Conservation (phyloP, 1,140 invertebrate species). For the Pseudomyrmex flavicornis region DNA sequence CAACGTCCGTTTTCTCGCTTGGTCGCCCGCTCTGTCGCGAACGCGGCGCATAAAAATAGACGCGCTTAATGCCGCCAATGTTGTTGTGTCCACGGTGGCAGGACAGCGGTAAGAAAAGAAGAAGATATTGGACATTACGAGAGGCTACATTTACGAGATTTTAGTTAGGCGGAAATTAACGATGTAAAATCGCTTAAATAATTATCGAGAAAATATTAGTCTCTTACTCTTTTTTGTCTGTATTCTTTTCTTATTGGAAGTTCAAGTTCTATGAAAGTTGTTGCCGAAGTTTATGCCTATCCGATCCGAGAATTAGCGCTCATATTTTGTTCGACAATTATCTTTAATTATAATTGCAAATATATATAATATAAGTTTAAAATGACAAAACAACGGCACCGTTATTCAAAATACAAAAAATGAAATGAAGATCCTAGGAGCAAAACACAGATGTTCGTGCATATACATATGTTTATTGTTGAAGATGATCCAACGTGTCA, state of each 20-base stretch:
- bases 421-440: no score
- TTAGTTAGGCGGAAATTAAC: constrained; percentile 41
- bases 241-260: no score
- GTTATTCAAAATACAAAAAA: no score
- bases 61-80: constrained; percentile 39
- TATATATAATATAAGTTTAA: not conserved
- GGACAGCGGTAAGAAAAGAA: not conserved
- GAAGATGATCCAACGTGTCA: no score
- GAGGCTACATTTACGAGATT: constrained; percentile 24
- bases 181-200: constrained; percentile 5
- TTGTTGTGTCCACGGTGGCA: not conserved
- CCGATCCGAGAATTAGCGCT: no score
- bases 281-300: no score
- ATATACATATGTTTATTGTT: no score
- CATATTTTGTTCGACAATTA: no score
- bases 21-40: constrained; percentile 11
- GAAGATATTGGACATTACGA: constrained; percentile 4
- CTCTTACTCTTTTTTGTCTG: constrained; percentile 30
- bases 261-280: no score
- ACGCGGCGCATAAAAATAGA: constrained; percentile 36
- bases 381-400: no score
- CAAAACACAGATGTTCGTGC: no score
- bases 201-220: constrained; percentile 51
- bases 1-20: not conserved
- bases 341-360: not conserved